phyloP scores from a whole-genome alignment of 2,888 invertebrate genomes.

The Drosophila picticornis region DNA sequence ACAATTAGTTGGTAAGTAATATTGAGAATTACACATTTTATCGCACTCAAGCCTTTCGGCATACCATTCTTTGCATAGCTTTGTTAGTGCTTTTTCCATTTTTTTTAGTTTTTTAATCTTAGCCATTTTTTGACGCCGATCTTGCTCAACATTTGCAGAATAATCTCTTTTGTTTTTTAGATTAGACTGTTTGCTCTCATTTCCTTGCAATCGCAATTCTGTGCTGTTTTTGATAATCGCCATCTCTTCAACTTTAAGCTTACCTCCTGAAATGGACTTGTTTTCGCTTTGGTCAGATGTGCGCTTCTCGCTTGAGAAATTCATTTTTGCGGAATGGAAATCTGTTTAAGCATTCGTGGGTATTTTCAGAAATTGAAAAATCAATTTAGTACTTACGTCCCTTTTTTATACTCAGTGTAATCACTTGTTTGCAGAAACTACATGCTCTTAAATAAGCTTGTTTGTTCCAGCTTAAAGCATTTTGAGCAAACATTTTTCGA shows the following conservation, averaged over 20 bases:
- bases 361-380: background rate
- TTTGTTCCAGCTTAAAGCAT: conserved; percentile 43
- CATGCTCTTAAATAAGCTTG: conserved; percentile 25
- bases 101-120: background rate
- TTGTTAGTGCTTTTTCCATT: background rate
- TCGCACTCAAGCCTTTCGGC: background rate
- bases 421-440: conserved; percentile 25
- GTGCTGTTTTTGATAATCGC: background rate
- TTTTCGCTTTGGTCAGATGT: background rate
- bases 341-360: background rate
- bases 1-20: background rate
- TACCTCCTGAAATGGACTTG: background rate
- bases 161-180: background rate
- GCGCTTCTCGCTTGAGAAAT: background rate
- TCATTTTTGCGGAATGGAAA: background rate
- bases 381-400: background rate
- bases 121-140: background rate
- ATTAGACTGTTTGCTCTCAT: background rate
- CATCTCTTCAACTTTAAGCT: background rate
- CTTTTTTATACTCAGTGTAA: background rate
- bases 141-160: background rate
- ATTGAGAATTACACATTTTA: background rate
- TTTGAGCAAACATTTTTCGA: conserved; percentile 49
- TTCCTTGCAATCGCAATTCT: background rate
- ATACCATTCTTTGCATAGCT: background rate